Evolutionary conservation across 2,113 vertebrate species (phyloP).

Genomic region (Perccottus glenii): DNA sequence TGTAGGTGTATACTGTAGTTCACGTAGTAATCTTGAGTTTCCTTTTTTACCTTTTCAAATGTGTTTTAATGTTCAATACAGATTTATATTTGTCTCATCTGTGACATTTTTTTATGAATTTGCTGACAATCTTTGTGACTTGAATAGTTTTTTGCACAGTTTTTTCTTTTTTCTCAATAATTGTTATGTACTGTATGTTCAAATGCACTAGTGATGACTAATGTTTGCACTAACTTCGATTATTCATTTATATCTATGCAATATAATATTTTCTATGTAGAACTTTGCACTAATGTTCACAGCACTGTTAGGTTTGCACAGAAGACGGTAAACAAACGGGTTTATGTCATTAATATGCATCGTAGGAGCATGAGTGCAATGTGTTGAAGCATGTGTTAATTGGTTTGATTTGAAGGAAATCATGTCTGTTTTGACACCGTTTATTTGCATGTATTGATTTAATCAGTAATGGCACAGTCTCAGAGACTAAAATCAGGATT

Average conservation of each 20-base stretch:
- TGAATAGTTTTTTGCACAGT: slow-evolving; percentile 28
- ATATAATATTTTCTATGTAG: not conserved
- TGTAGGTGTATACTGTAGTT: not conserved
- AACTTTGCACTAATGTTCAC: slow-evolving; percentile 42
- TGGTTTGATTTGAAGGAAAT: slow-evolving; percentile 3
- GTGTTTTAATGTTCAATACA: not conserved
- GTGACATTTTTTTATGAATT: slow-evolving; percentile 25
- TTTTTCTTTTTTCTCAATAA: not conserved
- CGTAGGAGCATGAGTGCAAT: slow-evolving; percentile 16
- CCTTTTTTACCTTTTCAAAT: slow-evolving; percentile 3
- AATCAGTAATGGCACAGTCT: slow-evolving; percentile 13
- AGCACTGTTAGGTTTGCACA: slow-evolving; percentile 53
- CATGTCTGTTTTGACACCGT: not conserved
- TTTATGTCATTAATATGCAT: slow-evolving; percentile 8
- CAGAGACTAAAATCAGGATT: slow-evolving; percentile 22
- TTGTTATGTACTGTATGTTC: not conserved
- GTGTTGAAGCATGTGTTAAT: slow-evolving; percentile 2
- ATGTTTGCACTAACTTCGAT: slow-evolving; percentile 6
- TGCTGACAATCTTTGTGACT: slow-evolving; percentile 52
- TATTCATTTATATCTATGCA: slow-evolving; percentile 54
- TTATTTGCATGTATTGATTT: not conserved
- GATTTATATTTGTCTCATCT: slow-evolving; percentile 16
- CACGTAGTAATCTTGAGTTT: not conserved
- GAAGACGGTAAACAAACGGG: slow-evolving; percentile 4
- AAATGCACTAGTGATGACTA: not conserved